Evolutionary conservation across 1,140 invertebrate species (phyloP).

Genomic region (Ericerus pela): DNA sequence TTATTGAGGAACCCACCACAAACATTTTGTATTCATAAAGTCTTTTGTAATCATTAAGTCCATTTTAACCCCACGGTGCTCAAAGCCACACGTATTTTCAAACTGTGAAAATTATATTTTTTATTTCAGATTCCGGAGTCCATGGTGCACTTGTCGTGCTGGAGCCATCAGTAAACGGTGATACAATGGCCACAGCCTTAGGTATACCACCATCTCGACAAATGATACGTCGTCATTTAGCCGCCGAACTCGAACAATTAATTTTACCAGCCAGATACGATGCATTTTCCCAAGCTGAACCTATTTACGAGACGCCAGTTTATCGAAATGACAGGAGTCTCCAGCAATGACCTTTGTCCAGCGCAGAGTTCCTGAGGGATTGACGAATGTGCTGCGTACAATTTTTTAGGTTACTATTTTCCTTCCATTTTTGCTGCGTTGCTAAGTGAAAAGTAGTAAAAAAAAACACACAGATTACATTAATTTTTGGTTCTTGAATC

Average conservation of each 20-base stretch:
- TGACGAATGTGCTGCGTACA: too few relatives aligned
- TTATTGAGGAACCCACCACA: too few relatives aligned
- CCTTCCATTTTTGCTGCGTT: too few relatives aligned
- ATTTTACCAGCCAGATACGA: conserved; percentile 74
- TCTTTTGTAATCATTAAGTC: too few relatives aligned
- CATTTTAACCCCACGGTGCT: too few relatives aligned
- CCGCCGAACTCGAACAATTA: conserved; percentile 75
- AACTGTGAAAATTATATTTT: conserved; percentile 19
- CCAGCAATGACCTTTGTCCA: background rate
- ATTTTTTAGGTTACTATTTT: too few relatives aligned
- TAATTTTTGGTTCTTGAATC: too few relatives aligned
- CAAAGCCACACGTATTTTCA: too few relatives aligned
- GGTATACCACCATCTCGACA: conserved; percentile 85
- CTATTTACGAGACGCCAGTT: background rate
- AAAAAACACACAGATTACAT: too few relatives aligned
- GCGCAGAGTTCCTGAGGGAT: too few relatives aligned
- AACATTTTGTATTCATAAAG: too few relatives aligned
- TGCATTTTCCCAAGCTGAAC: conserved; percentile 1
- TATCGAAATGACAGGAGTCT: conserved; percentile 3
- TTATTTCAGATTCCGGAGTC: conserved; percentile 65
- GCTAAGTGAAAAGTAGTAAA: too few relatives aligned
- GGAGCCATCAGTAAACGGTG: conserved; percentile 82
- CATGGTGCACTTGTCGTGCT: conserved; percentile 83
- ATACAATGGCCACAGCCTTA: conserved; percentile 82
- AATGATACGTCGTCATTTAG: conserved; percentile 78